A percentile compares a stretch with the other conserved stretches of the same genome.
Conservation (phyloP, 2,888 invertebrate species). For the Acrobeloides nanus region DNA sequence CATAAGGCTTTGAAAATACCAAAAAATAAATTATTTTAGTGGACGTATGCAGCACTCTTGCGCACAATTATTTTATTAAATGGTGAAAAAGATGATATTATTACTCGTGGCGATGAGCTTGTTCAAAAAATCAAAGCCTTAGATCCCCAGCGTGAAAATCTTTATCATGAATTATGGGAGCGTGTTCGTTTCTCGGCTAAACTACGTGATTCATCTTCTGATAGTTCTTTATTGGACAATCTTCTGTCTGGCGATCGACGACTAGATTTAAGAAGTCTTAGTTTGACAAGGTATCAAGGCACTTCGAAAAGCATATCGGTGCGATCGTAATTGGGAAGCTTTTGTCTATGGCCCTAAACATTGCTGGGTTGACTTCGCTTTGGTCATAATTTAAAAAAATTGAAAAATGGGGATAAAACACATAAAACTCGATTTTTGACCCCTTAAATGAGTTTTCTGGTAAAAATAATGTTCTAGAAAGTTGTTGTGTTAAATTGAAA, state of each 20-base stretch:
- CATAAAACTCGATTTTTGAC: too few relatives aligned
- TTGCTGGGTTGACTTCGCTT: too few relatives aligned
- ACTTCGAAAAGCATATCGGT: too few relatives aligned
- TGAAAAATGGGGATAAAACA: too few relatives aligned
- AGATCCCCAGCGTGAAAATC: conserved; percentile 20
- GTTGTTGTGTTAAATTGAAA: too few relatives aligned
- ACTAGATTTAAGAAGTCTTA: conserved; percentile 5
- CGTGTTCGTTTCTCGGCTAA: conserved; percentile 1
- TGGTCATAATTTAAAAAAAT: too few relatives aligned
- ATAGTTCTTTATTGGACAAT: conserved; percentile 1
- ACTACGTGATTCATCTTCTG: conserved; percentile 1
- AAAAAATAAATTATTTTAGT: conserved; percentile 2
- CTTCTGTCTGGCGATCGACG: conserved; percentile 1
- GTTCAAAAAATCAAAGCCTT: conserved; percentile 41
- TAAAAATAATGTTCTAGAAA: too few relatives aligned
- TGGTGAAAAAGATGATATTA: conserved; percentile 2
- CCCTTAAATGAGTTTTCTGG: too few relatives aligned
- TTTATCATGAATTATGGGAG: conserved; percentile 15
- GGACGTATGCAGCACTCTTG: conserved; percentile 6
- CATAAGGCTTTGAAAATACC: background rate
- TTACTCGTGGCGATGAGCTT: conserved; percentile 2
- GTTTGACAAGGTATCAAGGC: conserved; percentile 6
- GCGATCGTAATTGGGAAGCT: too few relatives aligned
- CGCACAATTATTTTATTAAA: conserved; percentile 7
- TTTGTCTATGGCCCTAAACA: too few relatives aligned